Evolutionary conservation across 2,888 invertebrate species (phyloP).

Genomic region (Selenia dentaria): DNA sequence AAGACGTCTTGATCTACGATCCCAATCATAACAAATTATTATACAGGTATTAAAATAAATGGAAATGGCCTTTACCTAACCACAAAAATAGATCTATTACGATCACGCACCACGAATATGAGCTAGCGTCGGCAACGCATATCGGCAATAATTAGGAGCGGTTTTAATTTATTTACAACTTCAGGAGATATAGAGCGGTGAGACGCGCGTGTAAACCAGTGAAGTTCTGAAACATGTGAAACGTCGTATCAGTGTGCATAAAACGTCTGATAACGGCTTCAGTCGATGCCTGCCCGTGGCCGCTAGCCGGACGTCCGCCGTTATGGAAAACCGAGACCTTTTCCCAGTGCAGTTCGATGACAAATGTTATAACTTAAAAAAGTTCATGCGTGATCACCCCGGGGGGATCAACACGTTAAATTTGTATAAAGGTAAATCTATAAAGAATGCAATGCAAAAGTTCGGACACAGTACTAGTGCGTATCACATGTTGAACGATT

Average conservation of each 20-base stretch:
- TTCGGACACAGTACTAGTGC: slow-evolving; percentile 87
- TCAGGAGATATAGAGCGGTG: no score
- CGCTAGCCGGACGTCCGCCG: slow-evolving; percentile 11
- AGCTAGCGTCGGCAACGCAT: neutral
- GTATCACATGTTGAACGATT: slow-evolving; percentile 86
- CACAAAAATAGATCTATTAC: slow-evolving; percentile 8
- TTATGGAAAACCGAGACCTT: slow-evolving; percentile 31
- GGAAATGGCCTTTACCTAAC: slow-evolving; percentile 10
- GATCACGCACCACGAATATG: slow-evolving; percentile 11
- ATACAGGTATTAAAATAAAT: slow-evolving; percentile 8
- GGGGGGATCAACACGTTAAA: slow-evolving; percentile 88
- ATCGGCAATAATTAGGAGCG: neutral
- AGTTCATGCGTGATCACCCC: slow-evolving; percentile 89
- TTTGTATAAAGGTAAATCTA: slow-evolving; percentile 80
- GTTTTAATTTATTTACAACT: neutral
- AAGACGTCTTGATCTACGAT: no score
- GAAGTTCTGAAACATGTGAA: slow-evolving; percentile 4
- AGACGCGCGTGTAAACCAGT: neutral
- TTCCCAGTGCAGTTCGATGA: slow-evolving; percentile 71
- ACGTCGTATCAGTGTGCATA: neutral
- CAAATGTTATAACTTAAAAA: slow-evolving; percentile 86
- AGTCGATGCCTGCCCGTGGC: slow-evolving; percentile 19
- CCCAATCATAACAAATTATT: neutral
- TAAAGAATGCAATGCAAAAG: slow-evolving; percentile 80
- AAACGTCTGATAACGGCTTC: slow-evolving; percentile 25